Evolutionary conservation across 2,113 vertebrate species (phyloP), one percentile per base, ranked within the genome.

Genomic region (Crypturellus undulatus): DNA sequence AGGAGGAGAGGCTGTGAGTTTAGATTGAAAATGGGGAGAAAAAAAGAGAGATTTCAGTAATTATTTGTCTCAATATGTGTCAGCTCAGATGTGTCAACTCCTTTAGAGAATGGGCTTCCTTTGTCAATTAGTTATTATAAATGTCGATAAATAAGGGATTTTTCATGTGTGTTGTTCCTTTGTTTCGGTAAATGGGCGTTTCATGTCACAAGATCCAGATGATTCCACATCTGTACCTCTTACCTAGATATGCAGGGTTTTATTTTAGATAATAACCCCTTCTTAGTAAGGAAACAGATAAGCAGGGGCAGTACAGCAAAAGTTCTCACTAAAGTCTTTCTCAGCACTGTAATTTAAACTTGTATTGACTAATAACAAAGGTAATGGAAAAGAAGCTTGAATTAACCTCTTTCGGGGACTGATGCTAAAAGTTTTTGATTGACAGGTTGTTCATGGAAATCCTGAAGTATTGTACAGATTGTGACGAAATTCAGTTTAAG

Each of bases 401-500:
- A 12, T 43, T 36, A 32, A 58, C 4, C 13, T 60, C 5, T 32
- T 82, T 30, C 40, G 40, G 91, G 49, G 16, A 54, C 43, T 88
- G 56, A 59, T 45, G 0, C 0, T 10, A 10, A 18, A 7, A 32
- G 26, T 3, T 89, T 96, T 32, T 96, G 70, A 6, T 82, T 81
- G 69, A 9, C 96, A 99, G 99, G 93, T 98, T 99, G 95, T 99
- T 99, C 95, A 99, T 99, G 98, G 99, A 99, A 97, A 99, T 99
- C 97, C 98, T 99, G 67, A 99, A 99, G 97, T 99, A 98, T 91
- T 99, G 99, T 80, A 98, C 98, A 82, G 99, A 99, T 80, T 99
- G 99, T 92, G 99, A 99, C 63, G 99, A 99, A 92, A 99, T 99
- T 96, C 99, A 99, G 96, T 99, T 99, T 75, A 99, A 99, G 87